Evolutionary conservation across 2,113 vertebrate genomes (phyloP).

Genomic region (Thalassarche chlororhynchos): DNA sequence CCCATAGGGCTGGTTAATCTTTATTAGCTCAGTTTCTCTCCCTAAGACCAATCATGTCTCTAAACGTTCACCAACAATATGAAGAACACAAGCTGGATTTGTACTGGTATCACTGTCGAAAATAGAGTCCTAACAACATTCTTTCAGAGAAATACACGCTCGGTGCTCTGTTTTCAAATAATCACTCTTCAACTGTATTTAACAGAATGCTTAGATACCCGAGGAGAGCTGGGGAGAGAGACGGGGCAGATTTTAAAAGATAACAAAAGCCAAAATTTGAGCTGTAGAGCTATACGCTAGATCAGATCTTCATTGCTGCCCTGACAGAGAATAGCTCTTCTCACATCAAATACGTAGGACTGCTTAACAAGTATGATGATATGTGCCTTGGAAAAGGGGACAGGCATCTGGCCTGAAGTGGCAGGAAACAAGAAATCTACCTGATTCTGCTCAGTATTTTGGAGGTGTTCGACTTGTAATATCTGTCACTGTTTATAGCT

Average conservation of each 20-base stretch:
- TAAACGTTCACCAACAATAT: rapidly evolving
- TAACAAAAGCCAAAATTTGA: background rate
- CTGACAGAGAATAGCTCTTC: background rate
- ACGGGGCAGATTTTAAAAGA: rapidly evolving
- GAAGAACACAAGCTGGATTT: background rate
- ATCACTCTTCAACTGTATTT: background rate
- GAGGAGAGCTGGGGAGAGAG: background rate
- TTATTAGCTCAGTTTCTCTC: background rate
- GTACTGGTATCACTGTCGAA: background rate
- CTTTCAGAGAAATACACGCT: background rate
- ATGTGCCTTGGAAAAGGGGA: background rate
- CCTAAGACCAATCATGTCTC: too few relatives aligned
- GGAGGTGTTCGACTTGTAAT: background rate
- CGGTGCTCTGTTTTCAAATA: background rate
- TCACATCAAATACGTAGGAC: rapidly evolving
- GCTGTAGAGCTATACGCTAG: background rate
- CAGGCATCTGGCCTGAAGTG: background rate
- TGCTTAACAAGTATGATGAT: rapidly evolving
- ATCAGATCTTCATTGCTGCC: background rate
- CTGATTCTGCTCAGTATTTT: background rate
- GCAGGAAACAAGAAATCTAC: background rate
- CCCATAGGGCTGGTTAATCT: background rate
- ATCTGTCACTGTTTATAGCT: background rate
- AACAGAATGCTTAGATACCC: background rate
- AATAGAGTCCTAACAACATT: background rate